Percentiles rank a stretch among this genome's conserved stretches.
These are phyloP conservation scores for Aphidoletes aphidimyza DNA, from an alignment of 2,888 invertebrate genomes.

Conservation along the genomic window DNA sequence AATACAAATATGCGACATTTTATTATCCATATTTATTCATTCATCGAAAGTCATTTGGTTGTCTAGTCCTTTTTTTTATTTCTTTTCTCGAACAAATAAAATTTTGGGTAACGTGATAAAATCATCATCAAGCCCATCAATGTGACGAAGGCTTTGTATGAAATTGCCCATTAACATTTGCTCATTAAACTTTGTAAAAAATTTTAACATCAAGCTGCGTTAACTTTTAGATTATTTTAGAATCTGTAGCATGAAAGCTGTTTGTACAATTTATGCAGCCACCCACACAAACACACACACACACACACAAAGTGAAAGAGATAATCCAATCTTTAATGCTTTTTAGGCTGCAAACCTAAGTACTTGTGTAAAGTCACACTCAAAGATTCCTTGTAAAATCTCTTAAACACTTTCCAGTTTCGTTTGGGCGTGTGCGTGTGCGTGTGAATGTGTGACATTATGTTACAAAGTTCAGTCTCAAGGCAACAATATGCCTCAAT, in stretches of 20 bases:
- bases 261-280: neutral
- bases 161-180: neutral
- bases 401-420: too few relatives aligned
- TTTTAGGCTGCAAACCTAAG: too few relatives aligned
- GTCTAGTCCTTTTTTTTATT: neutral
- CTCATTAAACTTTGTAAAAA: neutral
- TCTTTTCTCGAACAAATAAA: neutral
- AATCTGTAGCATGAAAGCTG: neutral
- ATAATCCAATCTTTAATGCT: neutral
- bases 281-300: too few relatives aligned
- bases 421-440: too few relatives aligned
- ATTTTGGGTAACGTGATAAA: neutral
- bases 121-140: neutral
- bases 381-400: too few relatives aligned
- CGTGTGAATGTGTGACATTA: too few relatives aligned
- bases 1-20: too few relatives aligned
- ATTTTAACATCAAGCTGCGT: neutral
- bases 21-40: too few relatives aligned
- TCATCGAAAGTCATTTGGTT: neutral
- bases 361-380: too few relatives aligned
- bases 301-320: too few relatives aligned
- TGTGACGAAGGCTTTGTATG: neutral
- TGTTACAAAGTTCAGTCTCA: too few relatives aligned
- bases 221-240: neutral
- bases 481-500: too few relatives aligned